Evolutionary conservation across 2,888 invertebrate species (phyloP), one percentile per base, ranked within the genome.

Genomic region (Phania funesta): DNA sequence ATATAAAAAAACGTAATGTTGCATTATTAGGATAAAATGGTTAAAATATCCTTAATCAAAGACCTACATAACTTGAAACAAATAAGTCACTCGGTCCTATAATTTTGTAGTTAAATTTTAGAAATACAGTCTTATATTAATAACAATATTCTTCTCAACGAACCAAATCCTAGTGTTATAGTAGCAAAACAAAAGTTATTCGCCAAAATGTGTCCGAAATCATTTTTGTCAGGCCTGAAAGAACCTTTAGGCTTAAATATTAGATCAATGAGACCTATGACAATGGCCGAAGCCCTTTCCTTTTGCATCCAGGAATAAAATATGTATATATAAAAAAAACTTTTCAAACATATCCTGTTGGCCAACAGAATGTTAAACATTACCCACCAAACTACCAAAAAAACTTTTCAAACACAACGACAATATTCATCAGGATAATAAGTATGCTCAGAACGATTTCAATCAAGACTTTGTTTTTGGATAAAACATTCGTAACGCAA

Each of bases 41-140:
- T 38, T 32, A 38, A 58, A 24, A 83, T 82, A 13, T 73, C 73
- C 20, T 65, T 83, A 29, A 82, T 83, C 22, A 56, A 79, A 7
- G 82, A 85, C 16, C 41, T 85, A 44, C 83, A 84, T 32, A 48
- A 46, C 29, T 26, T 84, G 0, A 54, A 65, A 70, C 82, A 85
- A 52, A 24, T n/a, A 35, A 54, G 26, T 16, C 22, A 52, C n/a
- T 24, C 52, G n/a, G 24, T 52, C 11, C 24, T 26, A 52, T 5
- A 29, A 7, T 52, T 26, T 52, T 52, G 83, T 58, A 18, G 64
- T 9, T 52, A 60, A 54, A 64, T 84, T n/a, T 77, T 78, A 6
- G 77, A 85, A 67, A 84, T 84, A n/a, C 52, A 82, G 6, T 73
- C 84, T 7, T 71, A 70, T 8, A 76, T 83, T 13, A 77, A 50